A percentile compares a stretch with the other conserved stretches of the same genome.
Conservation (phyloP, 2,888 invertebrate species). For the Prosapia bicincta region DNA sequence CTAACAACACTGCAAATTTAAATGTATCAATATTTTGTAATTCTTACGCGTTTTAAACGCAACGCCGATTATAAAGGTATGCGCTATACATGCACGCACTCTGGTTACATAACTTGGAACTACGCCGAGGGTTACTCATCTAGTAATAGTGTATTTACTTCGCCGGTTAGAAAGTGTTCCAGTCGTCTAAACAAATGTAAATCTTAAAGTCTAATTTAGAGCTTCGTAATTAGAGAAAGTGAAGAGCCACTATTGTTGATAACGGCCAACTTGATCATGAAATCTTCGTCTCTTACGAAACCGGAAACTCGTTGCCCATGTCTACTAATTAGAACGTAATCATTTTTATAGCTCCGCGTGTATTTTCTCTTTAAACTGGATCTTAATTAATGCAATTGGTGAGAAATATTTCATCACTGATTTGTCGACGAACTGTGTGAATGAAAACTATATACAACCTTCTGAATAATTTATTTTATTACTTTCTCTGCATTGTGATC, state of each 20-base stretch:
- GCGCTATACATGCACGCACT: too few relatives aligned
- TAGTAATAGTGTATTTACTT: neutral
- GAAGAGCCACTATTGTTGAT: neutral
- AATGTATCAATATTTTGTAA: too few relatives aligned
- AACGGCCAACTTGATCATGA: neutral
- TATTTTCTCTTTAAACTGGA: neutral
- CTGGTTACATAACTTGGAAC: too few relatives aligned
- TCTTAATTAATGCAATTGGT: neutral
- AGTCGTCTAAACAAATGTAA: neutral
- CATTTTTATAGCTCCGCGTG: neutral
- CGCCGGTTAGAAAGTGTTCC: neutral
- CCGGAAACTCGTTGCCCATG: neutral
- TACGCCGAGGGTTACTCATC: too few relatives aligned
- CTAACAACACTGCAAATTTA: too few relatives aligned
- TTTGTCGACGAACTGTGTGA: too few relatives aligned
- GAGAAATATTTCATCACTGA: too few relatives aligned
- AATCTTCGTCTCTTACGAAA: neutral
- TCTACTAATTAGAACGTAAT: neutral
- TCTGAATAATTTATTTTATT: too few relatives aligned
- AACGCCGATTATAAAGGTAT: too few relatives aligned
- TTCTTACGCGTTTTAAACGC: too few relatives aligned
- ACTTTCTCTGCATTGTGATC: too few relatives aligned
- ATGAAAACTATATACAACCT: too few relatives aligned
- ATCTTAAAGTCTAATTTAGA: neutral
- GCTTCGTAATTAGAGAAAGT: neutral